Evolutionary conservation across 30 jellyfish, hydroid and myxozoan species (phyloP), one percentile per base, ranked within the genome.

Genomic region (Chrysaora quinquecirrha): DNA sequence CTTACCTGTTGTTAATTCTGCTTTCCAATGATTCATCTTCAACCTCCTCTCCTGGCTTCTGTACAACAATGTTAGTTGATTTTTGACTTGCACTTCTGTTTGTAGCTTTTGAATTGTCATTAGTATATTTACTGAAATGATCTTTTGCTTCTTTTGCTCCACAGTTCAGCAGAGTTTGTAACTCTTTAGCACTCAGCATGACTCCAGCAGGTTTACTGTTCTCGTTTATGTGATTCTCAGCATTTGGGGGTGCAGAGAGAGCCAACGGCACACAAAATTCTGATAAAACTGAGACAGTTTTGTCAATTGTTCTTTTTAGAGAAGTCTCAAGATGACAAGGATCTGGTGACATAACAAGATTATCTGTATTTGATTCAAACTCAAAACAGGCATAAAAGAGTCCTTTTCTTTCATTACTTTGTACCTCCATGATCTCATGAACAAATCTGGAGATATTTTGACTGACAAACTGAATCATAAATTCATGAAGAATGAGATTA

Each of bases 401-500:
- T 12, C 92, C 92, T 4, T 70, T 56, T 60, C 92, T 69, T 18
- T 52, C 63, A 19, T 12, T 27, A 70, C 48, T 34, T 18, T 68
- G 48, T 1, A 64, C 32, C 18, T 35, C 35, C 92, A 70, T 82
- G 28, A 82, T 66, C 0, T 58, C 92, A 19, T 21, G 52, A 24
- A 82, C 87, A 65, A 85, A 85, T 50, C 48, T 27, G 12, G 67
- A 50, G 28, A 85, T 64, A 22, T 66, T 76, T 16, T 65, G 62
- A 14, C 85, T 58, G 1, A 75, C 82, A 52, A 63, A 76, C 1
- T 19, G 33, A 35, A 75, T 58, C 85, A 75, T 38, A 28, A 76
- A 85, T 46, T 75, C 83, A 25, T 67, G 73, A 16, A 83, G 80
- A 76, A 89, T 67, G 46, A 35, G 75, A 30, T 83, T 73, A 18